Conservation (phyloP, 1,140 invertebrate genomes). For the Notospermus geniculatus region DNA sequence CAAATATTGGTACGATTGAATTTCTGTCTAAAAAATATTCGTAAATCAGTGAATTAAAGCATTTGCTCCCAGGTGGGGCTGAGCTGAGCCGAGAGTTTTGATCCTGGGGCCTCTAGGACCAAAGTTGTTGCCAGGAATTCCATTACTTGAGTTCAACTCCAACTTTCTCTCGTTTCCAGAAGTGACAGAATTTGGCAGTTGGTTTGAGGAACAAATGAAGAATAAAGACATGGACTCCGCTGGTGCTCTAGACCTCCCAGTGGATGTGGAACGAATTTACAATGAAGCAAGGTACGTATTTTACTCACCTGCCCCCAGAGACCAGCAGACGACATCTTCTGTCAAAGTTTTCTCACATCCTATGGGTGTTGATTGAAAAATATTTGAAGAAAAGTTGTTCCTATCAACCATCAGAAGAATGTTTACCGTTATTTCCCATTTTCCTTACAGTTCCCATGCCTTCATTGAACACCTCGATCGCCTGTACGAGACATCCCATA, state of each 20-base stretch:
- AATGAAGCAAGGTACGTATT: slow-evolving; percentile 42
- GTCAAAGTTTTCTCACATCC: too few relatives aligned
- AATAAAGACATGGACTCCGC: slow-evolving; percentile 35
- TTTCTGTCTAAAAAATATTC: slow-evolving; percentile 12
- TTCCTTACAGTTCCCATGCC: slow-evolving; percentile 31
- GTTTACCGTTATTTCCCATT: neutral
- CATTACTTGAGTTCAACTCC: too few relatives aligned
- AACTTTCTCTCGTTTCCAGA: slow-evolving; percentile 30
- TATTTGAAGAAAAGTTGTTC: too few relatives aligned
- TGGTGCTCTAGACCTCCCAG: slow-evolving; percentile 36
- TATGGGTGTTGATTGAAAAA: too few relatives aligned
- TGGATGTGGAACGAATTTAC: slow-evolving; percentile 35
- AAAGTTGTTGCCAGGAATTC: too few relatives aligned
- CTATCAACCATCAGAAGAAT: too few relatives aligned
- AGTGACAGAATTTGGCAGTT: slow-evolving; percentile 41
- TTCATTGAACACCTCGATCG: slow-evolving; percentile 42
- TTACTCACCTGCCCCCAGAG: too few relatives aligned
- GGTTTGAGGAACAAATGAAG: slow-evolving; percentile 39
- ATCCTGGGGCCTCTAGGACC: too few relatives aligned
- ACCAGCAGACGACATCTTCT: too few relatives aligned
- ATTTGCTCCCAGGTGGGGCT: too few relatives aligned
- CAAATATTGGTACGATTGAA: slow-evolving; percentile 47
- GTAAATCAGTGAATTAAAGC: too few relatives aligned
- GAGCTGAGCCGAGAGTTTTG: too few relatives aligned
- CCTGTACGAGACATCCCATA: slow-evolving; percentile 49